phyloP scores from a whole-genome alignment of 2,797 vertebrate genomes.

The Hoplostethus mediterraneus region DNA sequence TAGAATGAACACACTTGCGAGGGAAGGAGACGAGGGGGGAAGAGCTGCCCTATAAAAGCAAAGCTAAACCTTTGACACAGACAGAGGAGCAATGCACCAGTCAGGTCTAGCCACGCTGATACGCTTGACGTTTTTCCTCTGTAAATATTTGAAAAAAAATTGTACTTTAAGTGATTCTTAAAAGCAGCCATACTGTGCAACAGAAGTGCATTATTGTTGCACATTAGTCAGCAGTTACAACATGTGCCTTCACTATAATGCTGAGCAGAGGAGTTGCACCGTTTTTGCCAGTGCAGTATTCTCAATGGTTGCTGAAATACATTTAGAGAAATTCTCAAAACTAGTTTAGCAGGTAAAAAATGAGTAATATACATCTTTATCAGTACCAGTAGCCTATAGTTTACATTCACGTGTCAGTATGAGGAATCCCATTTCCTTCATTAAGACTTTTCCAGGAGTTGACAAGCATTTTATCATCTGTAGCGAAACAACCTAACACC shows the following conservation, averaged over 20 bases:
- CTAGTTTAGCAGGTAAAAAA: background rate
- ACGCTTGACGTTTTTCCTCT: background rate
- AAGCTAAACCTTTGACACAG: constrained; percentile 53
- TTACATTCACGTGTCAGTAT: constrained; percentile 9
- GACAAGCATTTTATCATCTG: constrained; percentile 29
- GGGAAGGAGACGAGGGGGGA: constrained; percentile 30
- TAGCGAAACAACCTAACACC: constrained; percentile 46
- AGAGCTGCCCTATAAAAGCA: constrained; percentile 42
- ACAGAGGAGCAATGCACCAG: constrained; percentile 23
- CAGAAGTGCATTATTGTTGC: too few relatives aligned
- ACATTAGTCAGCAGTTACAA: too few relatives aligned
- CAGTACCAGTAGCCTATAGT: constrained; percentile 1
- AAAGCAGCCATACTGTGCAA: too few relatives aligned
- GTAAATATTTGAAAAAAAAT: background rate
- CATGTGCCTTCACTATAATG: too few relatives aligned
- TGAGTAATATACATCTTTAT: background rate
- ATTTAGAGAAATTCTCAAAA: background rate
- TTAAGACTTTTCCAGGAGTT: constrained; percentile 31
- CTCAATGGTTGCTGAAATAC: background rate
- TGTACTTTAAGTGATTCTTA: too few relatives aligned
- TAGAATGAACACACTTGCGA: constrained; percentile 53
- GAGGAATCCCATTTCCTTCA: constrained; percentile 19
- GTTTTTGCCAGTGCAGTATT: background rate
- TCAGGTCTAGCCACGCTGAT: background rate
- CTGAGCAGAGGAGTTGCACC: background rate